Base-by-base conservation (phyloP, 2,888 invertebrate genomes). In the Trichopria drosophilae region DNA sequence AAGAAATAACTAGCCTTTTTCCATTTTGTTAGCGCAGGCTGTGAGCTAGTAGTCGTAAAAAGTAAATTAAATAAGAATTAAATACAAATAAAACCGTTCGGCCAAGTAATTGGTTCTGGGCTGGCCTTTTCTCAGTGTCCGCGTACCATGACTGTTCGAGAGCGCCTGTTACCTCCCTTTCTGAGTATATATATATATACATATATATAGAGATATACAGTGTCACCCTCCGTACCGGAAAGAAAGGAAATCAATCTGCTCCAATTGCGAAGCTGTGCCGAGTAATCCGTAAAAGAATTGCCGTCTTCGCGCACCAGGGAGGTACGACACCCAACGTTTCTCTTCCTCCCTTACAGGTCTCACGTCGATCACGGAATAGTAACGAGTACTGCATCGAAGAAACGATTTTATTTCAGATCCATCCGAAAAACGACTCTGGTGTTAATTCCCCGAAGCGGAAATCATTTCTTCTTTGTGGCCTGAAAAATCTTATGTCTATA, bases 31-130 rank as follows among this genome's bases (percentile, higher is more conserved):
- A 70, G 67, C 67, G 60, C 51, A 46, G 52, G 45, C 42, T 45
- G 57, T 45, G 55, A 55, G 58, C 59, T 49, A 43, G 47, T 48
- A 42, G 56, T 65, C 68, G 70, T 73, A 73, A 73, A 74, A 73
- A 73, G 73, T 71, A 74, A 74, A 73, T 74, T 71, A 74, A 74
- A 73, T 72, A 69, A 74, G 73, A 74, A 73, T 74, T 73, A 74
- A 73, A 73, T 71, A 73, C 66, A 71, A 74, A 73, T 74, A 73
- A 74, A 73, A 73, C 62, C 70, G 69, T 58, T 73, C 68, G 71
- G 69, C 72, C 74, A 71, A 73, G 73, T 74, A 74, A 74, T 74
- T 74, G 73, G 66, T 67, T 69, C 47, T 31, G 26, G 26, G 57
- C 47, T 59, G 61, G 56, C 55, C 56, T 63, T 59, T 63, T 60